phyloP scores from a whole-genome alignment of 2,113 vertebrate species.

The Carollia perspicillata region DNA sequence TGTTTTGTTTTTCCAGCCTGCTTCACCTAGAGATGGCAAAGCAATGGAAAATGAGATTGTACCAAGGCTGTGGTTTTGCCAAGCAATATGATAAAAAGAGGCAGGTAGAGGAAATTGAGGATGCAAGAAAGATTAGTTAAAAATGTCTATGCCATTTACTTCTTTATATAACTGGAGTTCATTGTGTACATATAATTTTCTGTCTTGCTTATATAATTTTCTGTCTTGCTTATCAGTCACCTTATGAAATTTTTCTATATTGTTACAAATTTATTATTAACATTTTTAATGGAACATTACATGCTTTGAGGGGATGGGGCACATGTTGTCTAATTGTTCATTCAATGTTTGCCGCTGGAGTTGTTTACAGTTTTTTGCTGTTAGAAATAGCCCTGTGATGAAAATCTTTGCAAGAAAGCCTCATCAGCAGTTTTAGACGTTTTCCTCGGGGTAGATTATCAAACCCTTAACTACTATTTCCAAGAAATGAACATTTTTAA shows the following conservation, averaged over 20 bases:
- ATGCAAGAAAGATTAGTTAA: neutral
- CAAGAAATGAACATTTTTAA: slow-evolving; percentile 33
- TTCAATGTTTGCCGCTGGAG: neutral
- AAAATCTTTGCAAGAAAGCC: slow-evolving; percentile 23
- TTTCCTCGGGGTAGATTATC: slow-evolving; percentile 17
- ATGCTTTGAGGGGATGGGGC: neutral
- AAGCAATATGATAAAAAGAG: neutral
- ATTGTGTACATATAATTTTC: neutral
- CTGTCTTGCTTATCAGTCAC: neutral
- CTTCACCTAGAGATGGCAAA: neutral
- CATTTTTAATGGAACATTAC: neutral
- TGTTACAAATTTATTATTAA: neutral
- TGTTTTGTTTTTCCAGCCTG: neutral
- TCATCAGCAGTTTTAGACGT: slow-evolving; percentile 50
- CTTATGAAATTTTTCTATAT: neutral
- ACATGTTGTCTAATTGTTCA: neutral
- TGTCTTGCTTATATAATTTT: neutral
- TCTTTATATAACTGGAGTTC: neutral
- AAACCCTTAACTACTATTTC: slow-evolving; percentile 24
- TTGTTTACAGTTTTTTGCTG: slow-evolving; percentile 31
- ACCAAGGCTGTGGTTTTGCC: neutral
- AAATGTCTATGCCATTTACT: neutral
- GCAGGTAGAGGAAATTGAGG: neutral
- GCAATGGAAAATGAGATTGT: neutral
- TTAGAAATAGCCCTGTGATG: slow-evolving; percentile 33